Base-by-base conservation (phyloP, 2,113 vertebrate species). In the Anser brachyrhynchus region DNA sequence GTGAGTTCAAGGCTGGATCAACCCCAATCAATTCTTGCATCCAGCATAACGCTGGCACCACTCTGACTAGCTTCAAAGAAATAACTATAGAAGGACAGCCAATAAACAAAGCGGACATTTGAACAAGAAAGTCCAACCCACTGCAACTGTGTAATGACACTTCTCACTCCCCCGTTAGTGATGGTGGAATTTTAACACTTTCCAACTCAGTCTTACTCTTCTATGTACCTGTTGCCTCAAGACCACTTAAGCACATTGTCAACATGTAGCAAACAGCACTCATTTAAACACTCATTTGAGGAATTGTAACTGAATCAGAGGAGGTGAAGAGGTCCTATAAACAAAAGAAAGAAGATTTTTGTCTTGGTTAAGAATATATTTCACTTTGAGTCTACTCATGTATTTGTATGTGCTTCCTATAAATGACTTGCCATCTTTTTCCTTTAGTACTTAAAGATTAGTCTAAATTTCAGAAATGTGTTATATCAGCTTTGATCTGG, bases 401-500 rank as follows among this genome's bases (percentile, higher is more conserved):
- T 57, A 65, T 84, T 84, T 76, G 8, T 37, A 64, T 89, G 57
- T 55, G 29, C 25, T 84, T 86, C 71, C 87, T 83, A 22, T 6
- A 87, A 92, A 69, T 0, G 1, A 55, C 46, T 69, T 95, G 61
- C 20, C 23, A 28, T 54, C 31, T 44, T 91, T 93, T 95, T 80
- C 33, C 55, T 83, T 88, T 67, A 91, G 61, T 51, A 87, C 43
- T 65, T 77, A 54, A 89, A 89, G 22, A 26, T 66, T 94, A 77
- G 28, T 76, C 33, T 75, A 49, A 67, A 85, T 92, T 85, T 94
- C 80, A 84, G 65, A 84, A 11, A 69, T 64, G 29, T n/a, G 25
- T 91, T 62, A 49, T 39, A 81, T 55, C 86, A 26, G 41, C 86
- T 94, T 96, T 89, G 73, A 86, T 90, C 66, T 72, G 6, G 37